Conservation (phyloP, 2,888 invertebrate genomes). For the Oscheius myriophilus region DNA sequence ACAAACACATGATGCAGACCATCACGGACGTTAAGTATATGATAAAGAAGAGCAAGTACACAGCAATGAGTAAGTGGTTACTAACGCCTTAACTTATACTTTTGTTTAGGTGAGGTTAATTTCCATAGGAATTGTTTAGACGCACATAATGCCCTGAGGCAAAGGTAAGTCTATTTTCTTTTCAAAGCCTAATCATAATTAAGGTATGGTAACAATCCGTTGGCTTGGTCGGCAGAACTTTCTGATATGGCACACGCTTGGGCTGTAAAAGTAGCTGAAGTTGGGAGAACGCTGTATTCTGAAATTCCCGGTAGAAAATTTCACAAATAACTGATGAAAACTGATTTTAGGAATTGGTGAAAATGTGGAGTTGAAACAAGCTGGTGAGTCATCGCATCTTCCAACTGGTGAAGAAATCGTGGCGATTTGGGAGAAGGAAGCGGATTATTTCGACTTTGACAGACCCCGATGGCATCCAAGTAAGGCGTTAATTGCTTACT, state of each 20-base stretch:
- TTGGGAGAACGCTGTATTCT: conserved; percentile 67
- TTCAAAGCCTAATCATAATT: conserved; percentile 6
- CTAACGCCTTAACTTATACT: neutral
- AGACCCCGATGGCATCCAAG: conserved; percentile 66
- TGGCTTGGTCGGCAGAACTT: conserved; percentile 68
- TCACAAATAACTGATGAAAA: neutral
- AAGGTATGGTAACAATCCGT: conserved; percentile 57
- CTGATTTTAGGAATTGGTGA: conserved; percentile 63
- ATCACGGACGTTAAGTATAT: conserved; percentile 70
- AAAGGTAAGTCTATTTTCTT: conserved; percentile 29
- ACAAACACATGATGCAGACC: conserved; percentile 69
- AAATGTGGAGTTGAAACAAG: conserved; percentile 62
- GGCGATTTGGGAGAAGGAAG: conserved; percentile 65
- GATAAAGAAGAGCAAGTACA: conserved; percentile 66
- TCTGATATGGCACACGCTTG: conserved; percentile 69
- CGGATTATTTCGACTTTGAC: conserved; percentile 65
- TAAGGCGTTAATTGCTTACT: conserved; percentile 28
- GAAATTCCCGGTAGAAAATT: conserved; percentile 62
- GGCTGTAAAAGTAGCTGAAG: conserved; percentile 68
- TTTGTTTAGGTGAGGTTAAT: conserved; percentile 64
- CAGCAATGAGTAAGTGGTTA: conserved; percentile 65
- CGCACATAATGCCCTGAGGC: conserved; percentile 63
- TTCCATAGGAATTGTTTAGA: conserved; percentile 69
- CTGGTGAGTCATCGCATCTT: conserved; percentile 61
- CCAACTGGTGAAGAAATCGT: conserved; percentile 69